These are phyloP conservation scores for Eudasyphora cyanicolor DNA, from an alignment of 2,888 invertebrate genomes.

Conservation along the genomic window DNA sequence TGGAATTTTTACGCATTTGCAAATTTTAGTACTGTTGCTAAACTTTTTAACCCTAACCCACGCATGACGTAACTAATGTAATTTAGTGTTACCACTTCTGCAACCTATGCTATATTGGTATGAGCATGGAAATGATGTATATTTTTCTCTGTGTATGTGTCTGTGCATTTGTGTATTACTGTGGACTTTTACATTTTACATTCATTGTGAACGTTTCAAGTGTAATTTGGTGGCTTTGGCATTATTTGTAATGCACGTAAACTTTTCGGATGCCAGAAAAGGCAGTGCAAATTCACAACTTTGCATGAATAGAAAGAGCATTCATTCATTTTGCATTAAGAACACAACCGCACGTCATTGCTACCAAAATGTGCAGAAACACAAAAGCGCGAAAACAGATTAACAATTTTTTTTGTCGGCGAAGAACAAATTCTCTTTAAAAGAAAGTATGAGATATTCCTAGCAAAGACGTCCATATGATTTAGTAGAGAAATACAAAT, in stretches of 20 bases:
- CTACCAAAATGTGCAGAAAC: conserved; percentile 1
- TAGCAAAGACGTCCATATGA: not conserved
- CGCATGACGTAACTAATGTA: not conserved
- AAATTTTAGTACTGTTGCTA: too few relatives aligned
- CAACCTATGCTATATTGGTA: not conserved
- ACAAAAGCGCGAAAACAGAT: conserved; percentile 20
- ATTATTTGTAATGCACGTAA: conserved; percentile 14
- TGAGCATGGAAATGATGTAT: not conserved
- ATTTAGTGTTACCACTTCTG: not conserved
- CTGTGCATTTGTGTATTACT: not conserved
- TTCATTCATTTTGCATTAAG: conserved; percentile 33
- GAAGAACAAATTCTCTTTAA: not conserved
- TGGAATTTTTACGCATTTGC: too few relatives aligned
- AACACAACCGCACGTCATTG: not conserved
- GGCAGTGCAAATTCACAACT: not conserved
- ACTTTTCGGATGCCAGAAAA: not conserved
- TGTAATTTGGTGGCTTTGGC: conserved; percentile 51
- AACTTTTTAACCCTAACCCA: too few relatives aligned
- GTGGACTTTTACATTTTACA: not conserved
- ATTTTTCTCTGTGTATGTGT: not conserved
- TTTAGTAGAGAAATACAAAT: too few relatives aligned
- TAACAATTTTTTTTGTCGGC: not conserved
- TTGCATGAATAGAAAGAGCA: conserved; percentile 20
- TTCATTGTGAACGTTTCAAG: conserved; percentile 30
- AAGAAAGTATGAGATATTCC: not conserved